A percentile compares a stretch with the other conserved stretches of the same genome.
Evolutionary conservation across 2,113 vertebrate species (phyloP).

Genomic region (Cariama cristata): DNA sequence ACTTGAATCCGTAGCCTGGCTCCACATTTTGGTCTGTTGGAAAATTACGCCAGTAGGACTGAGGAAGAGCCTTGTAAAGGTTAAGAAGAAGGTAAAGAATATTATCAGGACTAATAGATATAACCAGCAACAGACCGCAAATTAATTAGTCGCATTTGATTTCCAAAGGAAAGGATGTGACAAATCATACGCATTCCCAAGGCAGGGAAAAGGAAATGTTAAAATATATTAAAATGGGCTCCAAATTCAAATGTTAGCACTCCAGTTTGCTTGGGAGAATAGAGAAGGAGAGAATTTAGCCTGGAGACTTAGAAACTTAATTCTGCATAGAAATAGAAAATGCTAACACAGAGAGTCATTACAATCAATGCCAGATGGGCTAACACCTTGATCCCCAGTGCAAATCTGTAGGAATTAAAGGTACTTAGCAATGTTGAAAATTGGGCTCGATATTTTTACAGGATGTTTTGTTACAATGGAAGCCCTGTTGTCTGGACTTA

Average conservation of each 20-base stretch:
- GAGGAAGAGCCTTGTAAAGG: neutral
- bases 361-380: neutral
- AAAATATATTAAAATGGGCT: neutral
- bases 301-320: neutral
- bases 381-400: neutral
- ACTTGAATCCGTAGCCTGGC: neutral
- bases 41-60: neutral
- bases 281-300: neutral
- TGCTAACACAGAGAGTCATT: neutral
- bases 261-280: neutral
- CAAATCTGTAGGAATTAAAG: neutral
- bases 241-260: neutral
- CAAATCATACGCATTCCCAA: neutral
- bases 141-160: neutral
- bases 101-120: neutral
- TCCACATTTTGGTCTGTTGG: neutral
- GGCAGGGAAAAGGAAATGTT: neutral
- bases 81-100: neutral
- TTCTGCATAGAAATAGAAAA: neutral
- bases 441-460: neutral
- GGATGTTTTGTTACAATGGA: neutral
- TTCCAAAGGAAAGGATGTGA: neutral
- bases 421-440: neutral
- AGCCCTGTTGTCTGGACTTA: neutral
- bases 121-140: neutral